Percentiles rank a stretch among this genome's conserved stretches.
phyloP scores from a whole-genome alignment of 2,113 vertebrate species.

The Talpa occidentalis region DNA sequence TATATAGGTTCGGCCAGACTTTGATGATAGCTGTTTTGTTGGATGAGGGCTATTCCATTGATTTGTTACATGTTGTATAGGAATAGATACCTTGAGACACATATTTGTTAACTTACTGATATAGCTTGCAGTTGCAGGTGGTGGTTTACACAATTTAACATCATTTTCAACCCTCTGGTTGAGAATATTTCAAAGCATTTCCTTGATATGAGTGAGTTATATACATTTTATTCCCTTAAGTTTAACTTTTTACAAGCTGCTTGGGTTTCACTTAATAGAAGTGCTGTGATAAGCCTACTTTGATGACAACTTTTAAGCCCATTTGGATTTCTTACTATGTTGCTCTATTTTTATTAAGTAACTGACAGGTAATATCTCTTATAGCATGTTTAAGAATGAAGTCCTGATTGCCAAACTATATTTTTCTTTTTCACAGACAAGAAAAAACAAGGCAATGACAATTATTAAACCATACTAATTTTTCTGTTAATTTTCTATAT shows the following conservation, averaged over 20 bases:
- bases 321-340: slow-evolving; percentile 42
- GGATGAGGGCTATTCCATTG: slow-evolving; percentile 61
- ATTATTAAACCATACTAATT: background rate
- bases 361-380: background rate
- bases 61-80: slow-evolving; percentile 67
- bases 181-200: slow-evolving; percentile 75
- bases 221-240: slow-evolving; percentile 77
- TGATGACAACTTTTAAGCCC: slow-evolving; percentile 46
- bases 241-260: slow-evolving; percentile 70
- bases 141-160: slow-evolving; percentile 71
- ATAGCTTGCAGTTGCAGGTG: slow-evolving; percentile 71
- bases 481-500: background rate
- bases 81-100: slow-evolving; percentile 81
- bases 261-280: slow-evolving; percentile 46
- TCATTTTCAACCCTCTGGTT: slow-evolving; percentile 82
- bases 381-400: background rate
- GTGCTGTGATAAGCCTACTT: slow-evolving; percentile 1
- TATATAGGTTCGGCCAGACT: slow-evolving; percentile 72
- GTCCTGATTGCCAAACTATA: background rate
- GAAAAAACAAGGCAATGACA: background rate
- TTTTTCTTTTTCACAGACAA: background rate
- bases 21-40: slow-evolving; percentile 70
- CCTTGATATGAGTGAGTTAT: slow-evolving; percentile 74
- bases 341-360: slow-evolving; percentile 51
- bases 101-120: slow-evolving; percentile 75